Evolutionary conservation across 2,113 vertebrate species (phyloP).

Genomic region (Garra rufa): DNA sequence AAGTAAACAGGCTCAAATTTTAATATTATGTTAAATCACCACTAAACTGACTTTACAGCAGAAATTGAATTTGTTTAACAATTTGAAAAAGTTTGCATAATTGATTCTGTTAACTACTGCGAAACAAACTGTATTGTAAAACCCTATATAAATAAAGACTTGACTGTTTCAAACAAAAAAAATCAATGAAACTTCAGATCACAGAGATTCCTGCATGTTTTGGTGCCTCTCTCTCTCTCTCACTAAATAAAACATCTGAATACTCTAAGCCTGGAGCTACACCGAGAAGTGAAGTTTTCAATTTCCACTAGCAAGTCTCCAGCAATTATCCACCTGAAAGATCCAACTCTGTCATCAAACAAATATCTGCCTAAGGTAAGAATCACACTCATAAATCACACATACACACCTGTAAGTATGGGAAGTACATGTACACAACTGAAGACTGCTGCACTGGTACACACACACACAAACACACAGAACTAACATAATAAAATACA

Average conservation of each 20-base stretch:
- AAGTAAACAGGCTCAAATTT: neutral
- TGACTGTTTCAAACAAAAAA: neutral
- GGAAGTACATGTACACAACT: slow-evolving; percentile 47
- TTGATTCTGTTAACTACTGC: neutral
- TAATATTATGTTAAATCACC: neutral
- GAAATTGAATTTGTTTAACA: neutral
- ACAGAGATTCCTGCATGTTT: neutral
- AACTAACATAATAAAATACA: slow-evolving; percentile 48
- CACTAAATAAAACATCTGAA: slow-evolving; percentile 58
- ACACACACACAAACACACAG: slow-evolving; percentile 39
- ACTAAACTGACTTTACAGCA: neutral
- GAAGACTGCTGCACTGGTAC: slow-evolving; percentile 50
- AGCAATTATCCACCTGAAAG: slow-evolving; percentile 82
- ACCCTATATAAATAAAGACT: neutral
- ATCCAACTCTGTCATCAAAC: slow-evolving; percentile 80
- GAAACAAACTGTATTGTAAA: neutral
- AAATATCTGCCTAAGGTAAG: slow-evolving; percentile 78
- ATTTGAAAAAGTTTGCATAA: neutral
- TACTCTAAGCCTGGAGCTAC: slow-evolving; percentile 64
- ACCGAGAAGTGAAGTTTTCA: slow-evolving; percentile 71
- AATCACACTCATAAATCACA: slow-evolving; percentile 73
- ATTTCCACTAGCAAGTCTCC: slow-evolving; percentile 75
- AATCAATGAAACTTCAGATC: neutral
- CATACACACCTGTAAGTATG: slow-evolving; percentile 43
- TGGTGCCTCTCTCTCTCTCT: slow-evolving; percentile 4